Conservation (phyloP, 2,797 vertebrate genomes). For the Muscicapa comitata region DNA sequence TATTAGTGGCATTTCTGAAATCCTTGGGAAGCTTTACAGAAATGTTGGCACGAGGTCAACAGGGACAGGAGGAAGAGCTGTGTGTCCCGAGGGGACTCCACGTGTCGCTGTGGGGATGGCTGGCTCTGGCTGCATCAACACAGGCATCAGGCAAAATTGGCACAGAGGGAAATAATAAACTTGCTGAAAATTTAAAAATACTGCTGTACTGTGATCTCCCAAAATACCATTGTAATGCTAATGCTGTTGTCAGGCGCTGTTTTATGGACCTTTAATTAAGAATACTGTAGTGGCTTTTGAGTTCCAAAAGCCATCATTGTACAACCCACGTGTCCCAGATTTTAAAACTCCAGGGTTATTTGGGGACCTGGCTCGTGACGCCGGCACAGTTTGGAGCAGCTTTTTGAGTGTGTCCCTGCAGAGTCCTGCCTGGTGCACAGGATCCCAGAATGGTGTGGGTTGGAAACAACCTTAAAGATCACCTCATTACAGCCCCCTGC, state of each 20-base stretch:
- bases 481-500: not conserved
- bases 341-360: constrained; percentile 8
- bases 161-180: not conserved
- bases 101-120: not conserved
- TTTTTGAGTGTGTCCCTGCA: not conserved
- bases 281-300: not conserved
- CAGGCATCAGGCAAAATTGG: not conserved
- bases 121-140: not conserved
- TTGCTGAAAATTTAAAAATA: not conserved
- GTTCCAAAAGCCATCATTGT: not conserved
- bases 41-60: not conserved
- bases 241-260: not conserved
- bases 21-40: not conserved
- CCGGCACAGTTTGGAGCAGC: not conserved
- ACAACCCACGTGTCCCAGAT: not conserved
- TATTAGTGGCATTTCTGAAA: not conserved
- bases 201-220: not conserved
- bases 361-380: constrained; percentile 12
- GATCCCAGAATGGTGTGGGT: not conserved
- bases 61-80: not conserved
- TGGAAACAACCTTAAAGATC: not conserved
- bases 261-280: constrained; percentile 39
- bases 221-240: constrained; percentile 12
- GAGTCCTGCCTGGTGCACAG: not conserved
- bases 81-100: not conserved